A percentile compares a stretch with the other conserved stretches of the same genome.
Evolutionary conservation across 2,797 vertebrate species (phyloP).

Genomic region (Myioborus melanocephalus): DNA sequence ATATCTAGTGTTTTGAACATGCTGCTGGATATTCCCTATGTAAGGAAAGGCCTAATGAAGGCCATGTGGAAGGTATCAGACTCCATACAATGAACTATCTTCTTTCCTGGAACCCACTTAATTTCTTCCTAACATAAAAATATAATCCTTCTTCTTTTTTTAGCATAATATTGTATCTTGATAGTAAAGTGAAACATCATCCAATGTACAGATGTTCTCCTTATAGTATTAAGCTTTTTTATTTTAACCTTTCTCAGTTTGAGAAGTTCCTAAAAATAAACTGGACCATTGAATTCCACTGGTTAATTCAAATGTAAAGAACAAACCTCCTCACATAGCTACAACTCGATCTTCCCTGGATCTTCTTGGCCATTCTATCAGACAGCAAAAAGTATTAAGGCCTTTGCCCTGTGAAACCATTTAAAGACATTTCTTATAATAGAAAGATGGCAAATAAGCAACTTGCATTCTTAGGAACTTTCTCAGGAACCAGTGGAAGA

Average conservation of each 20-base stretch:
- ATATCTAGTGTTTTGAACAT: not conserved
- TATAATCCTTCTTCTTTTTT: not conserved
- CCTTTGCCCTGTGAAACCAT: not conserved
- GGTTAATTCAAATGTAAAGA: not conserved
- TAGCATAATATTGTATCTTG: not conserved
- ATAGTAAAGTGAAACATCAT: not conserved
- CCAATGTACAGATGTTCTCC: not conserved
- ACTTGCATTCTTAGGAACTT: not conserved
- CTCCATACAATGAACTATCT: not conserved
- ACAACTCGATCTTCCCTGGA: not conserved
- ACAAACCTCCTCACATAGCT: not conserved
- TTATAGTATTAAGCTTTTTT: not conserved
- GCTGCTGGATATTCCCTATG: not conserved
- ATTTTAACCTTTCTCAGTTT: not conserved
- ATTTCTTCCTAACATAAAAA: not conserved
- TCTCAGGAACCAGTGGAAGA: not conserved
- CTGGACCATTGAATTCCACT: not conserved
- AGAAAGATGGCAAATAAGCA: not conserved
- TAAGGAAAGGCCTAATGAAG: not conserved
- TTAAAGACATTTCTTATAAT: not conserved
- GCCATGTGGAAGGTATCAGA: not conserved
- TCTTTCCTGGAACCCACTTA: not conserved
- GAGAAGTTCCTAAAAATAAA: not conserved
- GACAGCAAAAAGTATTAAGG: not conserved
- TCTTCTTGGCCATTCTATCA: not conserved